phyloP scores from a whole-genome alignment of 1,140 invertebrate genomes.

The Pollicipes pollicipes region DNA sequence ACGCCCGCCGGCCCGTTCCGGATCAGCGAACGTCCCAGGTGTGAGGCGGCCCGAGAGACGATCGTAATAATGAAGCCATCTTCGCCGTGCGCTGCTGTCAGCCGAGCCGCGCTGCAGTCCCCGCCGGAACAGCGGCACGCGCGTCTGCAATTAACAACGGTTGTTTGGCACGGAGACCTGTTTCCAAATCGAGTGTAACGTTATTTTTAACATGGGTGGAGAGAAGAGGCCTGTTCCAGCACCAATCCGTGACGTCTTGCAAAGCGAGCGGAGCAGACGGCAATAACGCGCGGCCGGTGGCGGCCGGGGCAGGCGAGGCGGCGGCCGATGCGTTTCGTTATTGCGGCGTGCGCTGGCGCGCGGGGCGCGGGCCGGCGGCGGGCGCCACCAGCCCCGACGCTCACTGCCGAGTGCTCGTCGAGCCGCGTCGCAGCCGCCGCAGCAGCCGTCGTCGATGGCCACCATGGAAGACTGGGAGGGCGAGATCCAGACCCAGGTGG shows the following conservation, averaged over 20 bases:
- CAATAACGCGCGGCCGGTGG: background rate
- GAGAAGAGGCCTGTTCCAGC: background rate
- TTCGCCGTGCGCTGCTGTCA: too few species aligned
- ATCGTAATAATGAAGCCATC: too few species aligned
- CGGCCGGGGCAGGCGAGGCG: too few species aligned
- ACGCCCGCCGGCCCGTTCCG: too few species aligned
- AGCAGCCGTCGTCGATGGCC: background rate
- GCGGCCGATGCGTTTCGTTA: background rate
- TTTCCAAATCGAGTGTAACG: background rate
- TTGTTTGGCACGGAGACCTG: too few species aligned
- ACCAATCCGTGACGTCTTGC: background rate
- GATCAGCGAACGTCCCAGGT: too few species aligned
- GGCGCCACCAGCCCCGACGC: too few species aligned
- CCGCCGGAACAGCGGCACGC: too few species aligned
- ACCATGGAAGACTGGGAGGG: slow-evolving; percentile 11
- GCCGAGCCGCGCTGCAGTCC: too few species aligned
- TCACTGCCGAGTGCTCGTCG: background rate
- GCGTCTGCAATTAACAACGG: background rate
- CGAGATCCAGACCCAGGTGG: slow-evolving; percentile 48
- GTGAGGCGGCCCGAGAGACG: too few species aligned
- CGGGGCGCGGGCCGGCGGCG: too few species aligned
- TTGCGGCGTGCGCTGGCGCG: background rate
- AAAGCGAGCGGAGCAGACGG: background rate
- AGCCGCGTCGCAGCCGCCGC: background rate
- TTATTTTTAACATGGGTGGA: background rate